Conservation (phyloP, 2,113 vertebrate genomes). For the Murina feae region DNA sequence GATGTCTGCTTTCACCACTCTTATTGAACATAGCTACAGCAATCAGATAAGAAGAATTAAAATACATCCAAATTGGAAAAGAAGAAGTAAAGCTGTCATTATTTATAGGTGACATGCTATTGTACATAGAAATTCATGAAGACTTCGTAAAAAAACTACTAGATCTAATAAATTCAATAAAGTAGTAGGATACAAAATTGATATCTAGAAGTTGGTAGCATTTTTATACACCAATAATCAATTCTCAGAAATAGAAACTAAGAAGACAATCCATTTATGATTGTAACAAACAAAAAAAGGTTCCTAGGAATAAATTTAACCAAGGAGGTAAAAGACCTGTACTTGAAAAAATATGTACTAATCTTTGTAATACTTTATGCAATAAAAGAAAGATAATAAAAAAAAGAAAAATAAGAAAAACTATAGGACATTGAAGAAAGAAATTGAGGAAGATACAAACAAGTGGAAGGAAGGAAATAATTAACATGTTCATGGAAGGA, state of each 20-base stretch:
- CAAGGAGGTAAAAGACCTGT: not conserved
- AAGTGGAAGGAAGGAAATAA: too few species aligned
- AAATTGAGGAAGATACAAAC: not conserved
- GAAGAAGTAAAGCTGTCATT: not conserved
- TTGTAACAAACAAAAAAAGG: not conserved
- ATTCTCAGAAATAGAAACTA: not conserved
- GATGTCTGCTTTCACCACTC: not conserved
- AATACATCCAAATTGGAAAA: not conserved
- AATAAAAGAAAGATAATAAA: too few species aligned
- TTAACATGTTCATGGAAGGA: not conserved
- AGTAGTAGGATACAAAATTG: not conserved
- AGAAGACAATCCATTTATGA: not conserved
- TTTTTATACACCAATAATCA: not conserved
- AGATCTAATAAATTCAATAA: not conserved
- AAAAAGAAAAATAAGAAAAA: too few species aligned
- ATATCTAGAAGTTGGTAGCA: not conserved
- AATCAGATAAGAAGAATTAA: not conserved
- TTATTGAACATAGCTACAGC: not conserved
- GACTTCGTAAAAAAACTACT: not conserved
- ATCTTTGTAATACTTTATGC: too few species aligned
- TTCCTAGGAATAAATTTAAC: not conserved
- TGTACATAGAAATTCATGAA: not conserved
- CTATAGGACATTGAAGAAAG: not conserved
- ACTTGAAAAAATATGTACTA: not conserved
- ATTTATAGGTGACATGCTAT: not conserved